These are phyloP conservation scores for Apodemia hepburni DNA, from an alignment of 2,888 invertebrate genomes.

Conservation along the genomic window DNA sequence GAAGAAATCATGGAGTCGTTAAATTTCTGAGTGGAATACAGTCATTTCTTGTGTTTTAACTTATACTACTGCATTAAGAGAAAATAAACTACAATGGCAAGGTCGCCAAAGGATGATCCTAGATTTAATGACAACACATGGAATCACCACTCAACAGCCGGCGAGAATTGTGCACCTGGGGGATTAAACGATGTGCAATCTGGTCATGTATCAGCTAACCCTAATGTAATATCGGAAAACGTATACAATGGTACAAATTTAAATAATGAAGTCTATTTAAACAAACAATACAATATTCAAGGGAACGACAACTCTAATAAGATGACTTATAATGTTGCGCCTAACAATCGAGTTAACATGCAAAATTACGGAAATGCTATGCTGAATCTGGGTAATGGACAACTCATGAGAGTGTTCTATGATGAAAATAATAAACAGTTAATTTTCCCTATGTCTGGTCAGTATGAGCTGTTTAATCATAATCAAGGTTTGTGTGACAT, in stretches of 20 bases:
- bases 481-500: constrained; percentile 59
- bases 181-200: constrained; percentile 55
- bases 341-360: constrained; percentile 49
- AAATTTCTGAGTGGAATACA: constrained; percentile 21
- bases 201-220: constrained; percentile 47
- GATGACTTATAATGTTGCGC: constrained; percentile 51
- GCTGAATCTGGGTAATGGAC: constrained; percentile 70
- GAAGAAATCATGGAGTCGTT: neutral
- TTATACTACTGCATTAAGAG: constrained; percentile 32
- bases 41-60: constrained; percentile 6
- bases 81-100: constrained; percentile 71
- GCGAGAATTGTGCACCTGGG: constrained; percentile 59
- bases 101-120: constrained; percentile 74
- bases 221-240: constrained; percentile 53
- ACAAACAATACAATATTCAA: constrained; percentile 59
- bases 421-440: constrained; percentile 72
- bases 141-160: constrained; percentile 65
- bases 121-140: constrained; percentile 72
- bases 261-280: constrained; percentile 60
- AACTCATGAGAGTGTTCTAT: constrained; percentile 64
- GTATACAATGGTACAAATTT: constrained; percentile 57
- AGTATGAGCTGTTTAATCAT: constrained; percentile 70
- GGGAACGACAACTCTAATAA: constrained; percentile 52
- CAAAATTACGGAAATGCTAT: constrained; percentile 69
- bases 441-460: constrained; percentile 67